Percentiles rank a stretch among this genome's conserved stretches.
Conservation (phyloP, 2,888 invertebrate species). For the Pyralis farinalis region DNA sequence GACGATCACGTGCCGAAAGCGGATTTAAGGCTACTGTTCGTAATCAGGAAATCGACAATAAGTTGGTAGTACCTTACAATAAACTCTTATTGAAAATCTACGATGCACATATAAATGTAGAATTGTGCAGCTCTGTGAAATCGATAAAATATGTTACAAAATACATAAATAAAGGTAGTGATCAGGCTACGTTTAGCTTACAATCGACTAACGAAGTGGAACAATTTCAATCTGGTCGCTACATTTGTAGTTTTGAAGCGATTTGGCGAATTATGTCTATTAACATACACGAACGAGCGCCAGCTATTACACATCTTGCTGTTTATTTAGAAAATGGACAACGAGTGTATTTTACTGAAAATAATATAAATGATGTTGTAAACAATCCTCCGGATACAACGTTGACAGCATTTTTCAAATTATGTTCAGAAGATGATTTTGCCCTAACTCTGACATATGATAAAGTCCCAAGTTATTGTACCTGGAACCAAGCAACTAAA, state of each 20-base stretch:
- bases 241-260: constrained; percentile 13
- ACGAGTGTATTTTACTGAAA: constrained; percentile 21
- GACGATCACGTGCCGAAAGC: constrained; percentile 7
- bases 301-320: constrained; percentile 13
- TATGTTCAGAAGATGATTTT: constrained; percentile 21
- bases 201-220: constrained; percentile 15
- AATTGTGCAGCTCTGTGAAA: constrained; percentile 14
- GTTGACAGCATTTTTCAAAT: constrained; percentile 21
- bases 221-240: constrained; percentile 13
- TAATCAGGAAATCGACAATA: constrained; percentile 24
- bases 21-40: constrained; percentile 6
- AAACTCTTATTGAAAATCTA: constrained; percentile 11
- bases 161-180: constrained; percentile 20
- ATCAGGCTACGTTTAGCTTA: too few relatives aligned
- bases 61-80: constrained; percentile 17
- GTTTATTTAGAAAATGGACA: constrained; percentile 18
- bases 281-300: constrained; percentile 14
- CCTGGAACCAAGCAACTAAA: constrained; percentile 15
- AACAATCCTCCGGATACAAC: constrained; percentile 17
- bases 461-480: constrained; percentile 20
- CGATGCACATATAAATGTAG: constrained; percentile 17
- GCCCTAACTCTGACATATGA: constrained; percentile 21
- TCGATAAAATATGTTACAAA: constrained; percentile 21
- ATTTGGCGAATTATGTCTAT: constrained; percentile 14
- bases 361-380: constrained; percentile 14